These are phyloP conservation scores for Sinocyclocheilus maitianheensis DNA, from an alignment of 2,113 vertebrate genomes.

Conservation along the genomic window DNA sequence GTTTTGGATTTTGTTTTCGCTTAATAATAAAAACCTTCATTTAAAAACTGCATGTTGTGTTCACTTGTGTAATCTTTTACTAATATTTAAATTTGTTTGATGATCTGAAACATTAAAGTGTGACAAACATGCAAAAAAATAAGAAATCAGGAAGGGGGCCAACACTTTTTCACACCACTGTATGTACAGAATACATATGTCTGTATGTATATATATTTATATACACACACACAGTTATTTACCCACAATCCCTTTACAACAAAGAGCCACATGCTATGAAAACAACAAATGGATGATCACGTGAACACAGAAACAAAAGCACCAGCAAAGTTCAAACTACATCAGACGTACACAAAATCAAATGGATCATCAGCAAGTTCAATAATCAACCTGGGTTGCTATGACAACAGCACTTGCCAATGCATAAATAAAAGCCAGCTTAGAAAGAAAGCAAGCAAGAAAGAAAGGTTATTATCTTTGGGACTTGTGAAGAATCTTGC, in stretches of 20 bases:
- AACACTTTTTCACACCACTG: too few species aligned
- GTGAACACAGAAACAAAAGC: conserved; percentile 43
- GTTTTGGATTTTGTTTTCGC: too few species aligned
- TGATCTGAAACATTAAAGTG: too few species aligned
- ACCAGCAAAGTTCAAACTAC: conserved; percentile 42
- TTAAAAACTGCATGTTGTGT: too few species aligned
- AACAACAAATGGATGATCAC: conserved; percentile 55
- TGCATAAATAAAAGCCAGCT: conserved; percentile 10
- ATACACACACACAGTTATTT: too few species aligned
- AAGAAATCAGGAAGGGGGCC: too few species aligned
- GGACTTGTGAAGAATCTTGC: conserved; percentile 10
- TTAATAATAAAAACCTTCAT: too few species aligned
- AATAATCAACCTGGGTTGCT: conserved; percentile 49
- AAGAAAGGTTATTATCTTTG: background rate
- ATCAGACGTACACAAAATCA: conserved; percentile 34
- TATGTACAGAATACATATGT: too few species aligned
- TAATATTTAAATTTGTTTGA: too few species aligned
- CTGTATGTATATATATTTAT: too few species aligned
- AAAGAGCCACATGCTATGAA: background rate
- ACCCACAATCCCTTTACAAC: background rate
- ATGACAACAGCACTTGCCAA: conserved; percentile 49
- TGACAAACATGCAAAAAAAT: too few species aligned
- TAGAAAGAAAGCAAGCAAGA: conserved; percentile 1
- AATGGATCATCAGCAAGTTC: conserved; percentile 51
- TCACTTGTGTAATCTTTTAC: too few species aligned